Percentiles rank a stretch among this genome's conserved stretches.
Evolutionary conservation across 2,888 invertebrate species (phyloP).

Genomic region (Andricus curvator): DNA sequence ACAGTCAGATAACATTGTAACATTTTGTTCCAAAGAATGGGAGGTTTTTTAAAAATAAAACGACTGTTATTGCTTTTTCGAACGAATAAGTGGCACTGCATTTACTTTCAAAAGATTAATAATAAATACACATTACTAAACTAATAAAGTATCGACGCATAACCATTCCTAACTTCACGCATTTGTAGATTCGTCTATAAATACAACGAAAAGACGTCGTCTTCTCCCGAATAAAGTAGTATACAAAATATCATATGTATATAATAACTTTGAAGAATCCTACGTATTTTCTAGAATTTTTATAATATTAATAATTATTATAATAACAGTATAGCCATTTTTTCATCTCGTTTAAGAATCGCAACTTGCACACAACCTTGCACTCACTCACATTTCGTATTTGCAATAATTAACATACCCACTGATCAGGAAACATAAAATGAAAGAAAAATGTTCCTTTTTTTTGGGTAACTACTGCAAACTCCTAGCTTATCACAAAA

Average conservation of each 20-base stretch:
- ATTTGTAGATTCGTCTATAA: slow-evolving; percentile 35
- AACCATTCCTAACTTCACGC: slow-evolving; percentile 20
- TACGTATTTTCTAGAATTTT: slow-evolving; percentile 32
- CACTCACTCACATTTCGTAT: background rate
- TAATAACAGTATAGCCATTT: slow-evolving; percentile 19
- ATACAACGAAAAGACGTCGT: slow-evolving; percentile 30
- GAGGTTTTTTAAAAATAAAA: background rate
- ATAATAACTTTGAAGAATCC: slow-evolving; percentile 19
- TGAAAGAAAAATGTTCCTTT: background rate
- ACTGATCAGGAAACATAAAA: background rate
- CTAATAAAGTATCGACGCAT: slow-evolving; percentile 33
- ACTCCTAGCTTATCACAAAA: slow-evolving; percentile 24
- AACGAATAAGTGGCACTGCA: slow-evolving; percentile 39
- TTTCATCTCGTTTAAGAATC: background rate
- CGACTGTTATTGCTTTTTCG: background rate
- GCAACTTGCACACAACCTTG: background rate
- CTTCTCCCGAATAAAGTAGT: slow-evolving; percentile 14
- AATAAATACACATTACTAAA: slow-evolving; percentile 37
- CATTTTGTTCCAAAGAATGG: no score
- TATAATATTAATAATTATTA: slow-evolving; percentile 13
- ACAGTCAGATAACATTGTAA: no score
- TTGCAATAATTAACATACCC: background rate
- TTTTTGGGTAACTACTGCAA: background rate
- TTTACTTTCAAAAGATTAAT: slow-evolving; percentile 38
- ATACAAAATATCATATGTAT: slow-evolving; percentile 34